Base-by-base conservation (phyloP, 2,797 vertebrate genomes). In the Malacoraja senta region DNA sequence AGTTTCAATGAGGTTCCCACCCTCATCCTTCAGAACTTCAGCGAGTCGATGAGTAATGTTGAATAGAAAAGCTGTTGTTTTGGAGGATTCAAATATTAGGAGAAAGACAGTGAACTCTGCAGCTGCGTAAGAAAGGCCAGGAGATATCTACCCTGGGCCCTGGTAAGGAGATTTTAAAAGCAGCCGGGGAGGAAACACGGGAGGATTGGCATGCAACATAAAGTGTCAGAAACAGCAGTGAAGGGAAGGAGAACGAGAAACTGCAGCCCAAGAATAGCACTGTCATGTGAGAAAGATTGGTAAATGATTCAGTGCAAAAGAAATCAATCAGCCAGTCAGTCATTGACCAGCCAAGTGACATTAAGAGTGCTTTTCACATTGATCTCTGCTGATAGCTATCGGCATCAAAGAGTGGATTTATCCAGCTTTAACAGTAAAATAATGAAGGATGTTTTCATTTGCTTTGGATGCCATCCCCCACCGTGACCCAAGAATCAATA, bases 251-350 rank as follows among this genome's bases (percentile, higher is more conserved):
- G 84, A 91, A 74, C 71, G 74, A 74, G 38, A 91, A 74, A 74
- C 24, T 26, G 13, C 3, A 17, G 44, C 38, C 72, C 10, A 92
- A 44, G 90, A 92, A 13, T 8, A 29, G 26, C 2, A 10, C 71
- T 8, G 71, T 76, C 61, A n/a, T 21, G 15, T 58, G 90, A 53
- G 71, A 76, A 92, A 13, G n/a, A 88, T 35, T 29, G 90, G 71
- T 53, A 92, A 58, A 92, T n/a, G 35, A 76, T 92, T 92, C 90
- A 91, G 35, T 72, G 24, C 68, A 91, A 44, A 91, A 32, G 15
- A 65, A 74, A 74, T 91, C 68, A 74, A 19, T 91, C 68, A 74
- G 83, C 63, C 81, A 81, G 6, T 81, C 81, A 81, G 44, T 83
- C 80, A 65, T 86, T 86, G n/a, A 53, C 35, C 68, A 92, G 38